Percentiles rank a stretch among this genome's conserved stretches.
Conservation (phyloP, 1,140 invertebrate genomes). For the Tribolium madens region DNA sequence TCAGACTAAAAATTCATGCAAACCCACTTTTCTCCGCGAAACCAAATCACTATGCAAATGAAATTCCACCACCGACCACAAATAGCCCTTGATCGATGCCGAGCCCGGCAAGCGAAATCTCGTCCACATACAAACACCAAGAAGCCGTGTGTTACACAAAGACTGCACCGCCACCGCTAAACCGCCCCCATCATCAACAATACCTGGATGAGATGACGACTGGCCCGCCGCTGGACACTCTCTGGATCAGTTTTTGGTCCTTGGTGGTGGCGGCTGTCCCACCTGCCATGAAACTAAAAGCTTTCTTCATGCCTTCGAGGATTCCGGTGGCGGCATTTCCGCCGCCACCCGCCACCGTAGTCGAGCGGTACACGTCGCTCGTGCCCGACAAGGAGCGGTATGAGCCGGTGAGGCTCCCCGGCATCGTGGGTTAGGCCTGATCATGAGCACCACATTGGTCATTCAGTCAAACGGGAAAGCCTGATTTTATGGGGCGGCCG, state of each 20-base stretch:
- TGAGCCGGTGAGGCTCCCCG: conserved; percentile 72
- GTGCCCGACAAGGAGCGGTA: conserved; percentile 73
- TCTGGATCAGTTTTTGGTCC: conserved; percentile 69
- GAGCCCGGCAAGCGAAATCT: conserved; percentile 13
- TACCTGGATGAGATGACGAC: conserved; percentile 71
- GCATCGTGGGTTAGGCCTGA: conserved; percentile 64
- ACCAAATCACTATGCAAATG: conserved; percentile 30
- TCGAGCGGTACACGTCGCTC: conserved; percentile 75
- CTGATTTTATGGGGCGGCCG: conserved; percentile 21
- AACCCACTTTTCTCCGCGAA: background rate
- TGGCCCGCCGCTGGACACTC: conserved; percentile 57
- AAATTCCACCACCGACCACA: conserved; percentile 18
- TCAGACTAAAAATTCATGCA: no score
- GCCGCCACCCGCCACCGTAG: conserved; percentile 72
- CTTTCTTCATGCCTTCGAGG: conserved; percentile 74
- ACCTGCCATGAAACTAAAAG: conserved; percentile 71
- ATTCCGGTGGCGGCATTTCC: conserved; percentile 68
- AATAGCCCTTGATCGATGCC: conserved; percentile 38
- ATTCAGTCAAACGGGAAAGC: conserved; percentile 7
- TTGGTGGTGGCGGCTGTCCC: conserved; percentile 65
- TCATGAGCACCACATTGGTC: conserved; percentile 33
- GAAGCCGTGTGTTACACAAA: conserved; percentile 29
- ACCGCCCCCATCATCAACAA: conserved; percentile 43
- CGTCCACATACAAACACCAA: background rate
- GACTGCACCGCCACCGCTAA: conserved; percentile 5